Evolutionary conservation across 2,797 vertebrate genomes (phyloP), one percentile per base, ranked within the genome.

Genomic region (Chaenodraco wilsoni): DNA sequence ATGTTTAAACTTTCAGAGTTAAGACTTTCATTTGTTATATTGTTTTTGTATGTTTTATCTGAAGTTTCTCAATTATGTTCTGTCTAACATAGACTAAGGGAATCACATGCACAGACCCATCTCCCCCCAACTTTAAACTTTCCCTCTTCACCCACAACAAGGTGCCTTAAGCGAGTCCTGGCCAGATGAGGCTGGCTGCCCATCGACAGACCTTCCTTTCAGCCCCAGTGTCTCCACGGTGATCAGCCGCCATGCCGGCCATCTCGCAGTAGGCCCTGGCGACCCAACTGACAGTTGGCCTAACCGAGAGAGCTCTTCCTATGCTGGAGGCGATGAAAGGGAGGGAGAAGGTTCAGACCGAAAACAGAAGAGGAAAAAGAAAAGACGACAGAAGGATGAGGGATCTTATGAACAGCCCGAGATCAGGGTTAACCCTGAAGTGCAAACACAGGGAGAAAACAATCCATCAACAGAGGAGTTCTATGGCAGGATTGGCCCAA

Each of bases 331-430:
- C 0, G 93, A 95, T 3, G 94, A 95, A 76, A 84, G 84, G 61
- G 94, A 95, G 15, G 75, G 61, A 3, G 93, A 94, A 0, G 90
- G 87, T 15, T 84, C 82, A 0, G 94, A 94, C 63, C 86, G 91
- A 43, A 95, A 94, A 71, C 94, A 95, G 81, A 95, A 94, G 89
- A 95, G 91, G 87, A 95, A 95, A 90, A 95, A 95, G 85, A 95
- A 94, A 88, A 93, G 94, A 69, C 88, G 91, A 72, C 92, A 93
- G 40, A 91, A 92, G 68, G 94, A 95, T 0, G 94, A 95, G 13
- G 87, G 83, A 4, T 81, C 84, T 9, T 84, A 72, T 0, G 93
- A 95, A 19, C 72, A 81, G 5, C 2, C 3, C 0, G 92, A 94
- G 49, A 74, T 58, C 67, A 85, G 71, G 17, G 77, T 56, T 61